Base-by-base conservation (phyloP, 1,140 invertebrate species). In the Dysdera silvatica region DNA sequence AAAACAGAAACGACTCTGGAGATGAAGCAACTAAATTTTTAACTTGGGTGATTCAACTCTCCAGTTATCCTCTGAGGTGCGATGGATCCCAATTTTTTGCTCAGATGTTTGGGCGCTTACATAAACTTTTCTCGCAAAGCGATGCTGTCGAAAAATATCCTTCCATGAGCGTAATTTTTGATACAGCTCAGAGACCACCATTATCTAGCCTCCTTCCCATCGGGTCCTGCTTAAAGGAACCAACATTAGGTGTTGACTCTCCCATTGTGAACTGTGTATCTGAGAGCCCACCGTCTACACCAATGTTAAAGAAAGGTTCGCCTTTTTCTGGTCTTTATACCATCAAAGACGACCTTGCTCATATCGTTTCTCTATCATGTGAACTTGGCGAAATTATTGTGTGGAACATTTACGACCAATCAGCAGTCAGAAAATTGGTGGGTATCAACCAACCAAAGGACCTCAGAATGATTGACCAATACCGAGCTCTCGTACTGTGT, bases 401-500 rank as follows among this genome's bases (percentile, higher is more conserved):
- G 5, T 91, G 88, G 87, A 73, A 75, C 66, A 72, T 76, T 51
- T 69, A 71, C 33, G 72, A 71, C 24, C 69, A 74, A 81, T 66
- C 82, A 77, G 72, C 78, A 76, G 82, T 90, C 1, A 76, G 88
- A 29, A 85, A 82, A 40, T 72, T 91, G 29, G 80, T 80, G 47
- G 67, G 63, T 24, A 69, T 77, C 16, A 70, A 74, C 29, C 71
- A 74, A 60, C 79, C 79, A 0, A 67, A 72, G 48, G 74, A 76
- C 55, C 60, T 80, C 7, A 68, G 71, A 54, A 73, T 79, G 70
- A 71, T 79, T 41, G 74, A 90, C 72, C 81, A 84, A 68, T 81
- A 81, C 68, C 81, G 82, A 59, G 88, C 86, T 61, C 83, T 91
- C 62, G 86, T 91, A 37, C 77, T 92, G 18, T 91, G 88, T 74